phyloP scores from a whole-genome alignment of 2,888 invertebrate genomes.

The Augochlorella aurata region DNA sequence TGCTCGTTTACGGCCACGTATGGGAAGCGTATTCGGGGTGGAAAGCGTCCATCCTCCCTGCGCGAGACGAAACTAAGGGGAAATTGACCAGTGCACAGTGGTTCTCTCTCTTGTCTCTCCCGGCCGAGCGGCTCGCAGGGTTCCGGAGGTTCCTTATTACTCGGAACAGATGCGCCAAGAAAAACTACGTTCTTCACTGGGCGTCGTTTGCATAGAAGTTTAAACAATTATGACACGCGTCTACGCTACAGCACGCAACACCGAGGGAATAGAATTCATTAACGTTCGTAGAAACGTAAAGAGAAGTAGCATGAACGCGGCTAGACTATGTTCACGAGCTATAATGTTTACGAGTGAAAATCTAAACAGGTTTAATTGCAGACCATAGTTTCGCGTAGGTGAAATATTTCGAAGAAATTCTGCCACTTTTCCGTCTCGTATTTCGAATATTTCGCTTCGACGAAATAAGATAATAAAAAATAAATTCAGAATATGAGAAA shows the following conservation, averaged over 20 bases:
- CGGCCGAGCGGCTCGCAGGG: background rate
- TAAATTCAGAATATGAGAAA: too few species aligned
- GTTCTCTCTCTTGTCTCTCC: slow-evolving; percentile 72
- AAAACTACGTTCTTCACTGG: background rate
- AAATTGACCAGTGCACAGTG: slow-evolving; percentile 79
- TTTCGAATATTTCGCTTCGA: too few species aligned
- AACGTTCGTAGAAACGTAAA: background rate
- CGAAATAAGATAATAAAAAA: too few species aligned
- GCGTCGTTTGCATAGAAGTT: background rate
- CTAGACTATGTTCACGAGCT: too few species aligned
- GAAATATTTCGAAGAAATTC: too few species aligned
- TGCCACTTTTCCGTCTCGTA: too few species aligned
- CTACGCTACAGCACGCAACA: background rate
- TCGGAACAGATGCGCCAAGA: background rate
- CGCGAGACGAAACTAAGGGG: slow-evolving; percentile 76
- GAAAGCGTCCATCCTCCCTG: slow-evolving; percentile 70
- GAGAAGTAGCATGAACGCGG: background rate
- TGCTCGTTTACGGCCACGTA: slow-evolving; percentile 67
- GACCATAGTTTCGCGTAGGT: too few species aligned
- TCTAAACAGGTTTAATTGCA: too few species aligned
- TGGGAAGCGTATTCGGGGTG: slow-evolving; percentile 66
- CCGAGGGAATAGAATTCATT: background rate
- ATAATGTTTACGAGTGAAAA: too few species aligned
- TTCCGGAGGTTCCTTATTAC: background rate
- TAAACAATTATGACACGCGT: background rate